Conservation (phyloP, 2,113 vertebrate species). For the Percopsis transmontana region DNA sequence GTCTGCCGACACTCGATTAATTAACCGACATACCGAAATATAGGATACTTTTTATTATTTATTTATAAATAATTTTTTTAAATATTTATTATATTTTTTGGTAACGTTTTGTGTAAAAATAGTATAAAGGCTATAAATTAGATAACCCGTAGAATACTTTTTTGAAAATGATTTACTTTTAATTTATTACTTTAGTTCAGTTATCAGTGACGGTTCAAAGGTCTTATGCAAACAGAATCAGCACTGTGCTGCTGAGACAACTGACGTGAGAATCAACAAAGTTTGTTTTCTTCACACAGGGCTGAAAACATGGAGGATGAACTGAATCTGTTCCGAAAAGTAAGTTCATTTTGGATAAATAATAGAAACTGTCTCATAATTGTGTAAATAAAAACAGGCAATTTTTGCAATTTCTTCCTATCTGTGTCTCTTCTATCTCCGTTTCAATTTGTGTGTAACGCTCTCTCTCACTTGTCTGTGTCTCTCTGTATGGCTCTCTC, state of each 20-base stretch:
- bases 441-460: background rate
- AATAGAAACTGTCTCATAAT: background rate
- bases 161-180: too few species aligned
- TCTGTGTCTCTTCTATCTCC: slow-evolving; percentile 5
- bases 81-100: too few species aligned
- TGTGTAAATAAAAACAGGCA: background rate
- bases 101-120: slow-evolving; percentile 7
- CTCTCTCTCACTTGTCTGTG: slow-evolving; percentile 3
- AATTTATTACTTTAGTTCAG: too few species aligned
- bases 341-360: slow-evolving; percentile 36
- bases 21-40: slow-evolving; percentile 31
- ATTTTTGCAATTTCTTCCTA: background rate
- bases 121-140: background rate
- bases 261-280: slow-evolving; percentile 18
- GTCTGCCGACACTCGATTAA: slow-evolving; percentile 39
- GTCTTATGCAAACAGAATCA: background rate
- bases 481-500: slow-evolving; percentile 8
- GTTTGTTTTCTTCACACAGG: slow-evolving; percentile 55
- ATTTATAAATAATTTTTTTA: too few species aligned
- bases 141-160: too few species aligned
- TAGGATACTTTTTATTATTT: slow-evolving; percentile 13
- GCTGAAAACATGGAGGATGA: slow-evolving; percentile 62
- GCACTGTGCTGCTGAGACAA: background rate
- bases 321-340: slow-evolving; percentile 65
- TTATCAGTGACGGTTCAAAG: too few species aligned